A percentile compares a stretch with the other conserved stretches of the same genome.
These are phyloP conservation scores for Pristionchus pacificus DNA, from an alignment of 1,140 invertebrate species.

Conservation along the genomic window DNA sequence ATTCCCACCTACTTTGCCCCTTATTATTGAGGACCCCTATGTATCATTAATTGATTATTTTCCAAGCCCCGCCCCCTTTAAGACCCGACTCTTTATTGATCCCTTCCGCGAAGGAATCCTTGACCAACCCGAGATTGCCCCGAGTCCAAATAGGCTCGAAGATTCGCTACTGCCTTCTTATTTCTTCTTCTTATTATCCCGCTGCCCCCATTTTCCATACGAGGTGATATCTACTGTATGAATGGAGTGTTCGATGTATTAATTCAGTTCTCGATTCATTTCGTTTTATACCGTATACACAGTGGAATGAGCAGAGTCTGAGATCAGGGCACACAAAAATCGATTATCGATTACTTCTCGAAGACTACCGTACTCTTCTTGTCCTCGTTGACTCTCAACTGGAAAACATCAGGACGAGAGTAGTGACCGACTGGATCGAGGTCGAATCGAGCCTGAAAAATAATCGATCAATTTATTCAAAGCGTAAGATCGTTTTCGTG, in stretches of 20 bases:
- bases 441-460: conserved; percentile 34
- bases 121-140: not conserved
- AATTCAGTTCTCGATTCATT: no score
- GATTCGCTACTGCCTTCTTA: not conserved
- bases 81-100: not conserved
- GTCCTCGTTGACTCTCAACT: conserved; percentile 43
- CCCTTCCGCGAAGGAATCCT: conserved; percentile 1
- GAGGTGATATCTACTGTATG: no score
- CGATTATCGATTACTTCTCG: no score
- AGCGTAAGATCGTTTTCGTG: no score
- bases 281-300: no score
- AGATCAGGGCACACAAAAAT: no score
- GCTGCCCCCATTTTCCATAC: no score
- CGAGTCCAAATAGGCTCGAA: not conserved
- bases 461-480: no score
- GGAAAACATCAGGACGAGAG: conserved; percentile 45
- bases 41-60: not conserved
- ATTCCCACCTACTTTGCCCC: conserved; percentile 20
- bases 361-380: conserved; percentile 16
- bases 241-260: no score
- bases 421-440: conserved; percentile 49
- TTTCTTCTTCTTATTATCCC: no score
- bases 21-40: conserved; percentile 16
- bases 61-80: not conserved
- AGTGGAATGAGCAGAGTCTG: no score